These are phyloP conservation scores for Hoplodrina blanda DNA, from an alignment of 2,888 invertebrate species.

Conservation along the genomic window DNA sequence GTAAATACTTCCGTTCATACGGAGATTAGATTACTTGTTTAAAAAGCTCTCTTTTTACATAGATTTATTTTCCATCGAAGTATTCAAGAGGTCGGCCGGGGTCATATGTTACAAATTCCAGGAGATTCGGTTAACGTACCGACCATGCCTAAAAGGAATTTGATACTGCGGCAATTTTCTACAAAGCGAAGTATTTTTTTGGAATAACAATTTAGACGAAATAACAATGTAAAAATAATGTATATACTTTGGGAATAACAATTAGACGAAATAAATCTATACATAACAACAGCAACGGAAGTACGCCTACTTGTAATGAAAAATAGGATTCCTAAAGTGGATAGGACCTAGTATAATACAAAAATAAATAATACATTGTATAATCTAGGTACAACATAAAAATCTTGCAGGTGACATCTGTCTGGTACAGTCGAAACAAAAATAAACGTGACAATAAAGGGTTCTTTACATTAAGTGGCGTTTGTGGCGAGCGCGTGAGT, in stretches of 20 bases:
- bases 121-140: constrained; percentile 10
- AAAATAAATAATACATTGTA: constrained; percentile 41
- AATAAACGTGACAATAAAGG: constrained; percentile 48
- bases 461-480: constrained; percentile 59
- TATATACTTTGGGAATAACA: constrained; percentile 7
- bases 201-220: not conserved
- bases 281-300: not conserved
- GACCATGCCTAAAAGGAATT: constrained; percentile 19
- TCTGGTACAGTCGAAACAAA: constrained; percentile 44
- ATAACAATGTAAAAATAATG: not conserved
- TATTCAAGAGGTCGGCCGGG: constrained; percentile 9
- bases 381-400: constrained; percentile 45
- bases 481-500: constrained; percentile 60
- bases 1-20: constrained; percentile 49
- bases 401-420: constrained; percentile 37
- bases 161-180: not conserved
- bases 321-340: not conserved
- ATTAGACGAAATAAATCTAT: constrained; percentile 1
- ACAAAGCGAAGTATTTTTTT: not conserved
- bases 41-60: constrained; percentile 42
- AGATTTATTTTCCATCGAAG: constrained; percentile 23
- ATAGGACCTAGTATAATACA: constrained; percentile 18
- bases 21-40: constrained; percentile 53
- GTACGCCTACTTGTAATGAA: not conserved
- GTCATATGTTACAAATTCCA: constrained; percentile 6